Conservation (phyloP, 2,888 invertebrate species). For the Cephalotes varians region DNA sequence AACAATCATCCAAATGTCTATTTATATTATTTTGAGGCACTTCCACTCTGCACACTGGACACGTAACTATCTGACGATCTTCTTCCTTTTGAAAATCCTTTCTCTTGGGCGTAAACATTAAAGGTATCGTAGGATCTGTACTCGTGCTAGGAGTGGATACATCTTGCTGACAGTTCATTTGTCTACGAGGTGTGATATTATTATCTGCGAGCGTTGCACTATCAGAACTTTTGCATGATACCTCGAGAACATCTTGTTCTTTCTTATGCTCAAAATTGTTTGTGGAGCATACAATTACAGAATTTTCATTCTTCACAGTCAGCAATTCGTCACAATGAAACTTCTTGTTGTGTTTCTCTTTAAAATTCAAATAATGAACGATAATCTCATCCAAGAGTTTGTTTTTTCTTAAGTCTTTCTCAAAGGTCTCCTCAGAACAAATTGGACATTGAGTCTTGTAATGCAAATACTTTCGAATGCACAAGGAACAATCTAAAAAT, state of each 20-base stretch:
- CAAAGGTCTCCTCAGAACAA: constrained; percentile 86
- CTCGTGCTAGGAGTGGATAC: constrained; percentile 77
- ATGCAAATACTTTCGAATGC: constrained; percentile 86
- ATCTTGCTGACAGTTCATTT: constrained; percentile 45
- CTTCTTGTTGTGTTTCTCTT: constrained; percentile 74
- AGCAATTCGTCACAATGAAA: constrained; percentile 21
- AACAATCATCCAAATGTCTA: constrained; percentile 86
- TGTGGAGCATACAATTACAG: background rate
- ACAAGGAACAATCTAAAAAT: constrained; percentile 86
- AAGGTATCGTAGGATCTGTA: constrained; percentile 67
- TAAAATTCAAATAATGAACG: constrained; percentile 78
- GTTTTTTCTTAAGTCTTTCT: constrained; percentile 86
- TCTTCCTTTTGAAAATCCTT: constrained; percentile 54
- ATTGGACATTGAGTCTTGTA: constrained; percentile 86
- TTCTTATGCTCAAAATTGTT: background rate
- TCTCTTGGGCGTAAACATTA: constrained; percentile 78
- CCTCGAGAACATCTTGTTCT: background rate
- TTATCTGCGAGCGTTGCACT: background rate
- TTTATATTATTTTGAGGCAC: constrained; percentile 85
- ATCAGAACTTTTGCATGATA: background rate
- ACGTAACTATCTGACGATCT: constrained; percentile 79
- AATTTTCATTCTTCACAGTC: constrained; percentile 14
- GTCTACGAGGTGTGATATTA: constrained; percentile 48
- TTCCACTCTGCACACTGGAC: constrained; percentile 86
- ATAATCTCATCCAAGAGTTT: constrained; percentile 86